Conservation (phyloP, 2,888 invertebrate genomes). For the Ophion obscuratus region DNA sequence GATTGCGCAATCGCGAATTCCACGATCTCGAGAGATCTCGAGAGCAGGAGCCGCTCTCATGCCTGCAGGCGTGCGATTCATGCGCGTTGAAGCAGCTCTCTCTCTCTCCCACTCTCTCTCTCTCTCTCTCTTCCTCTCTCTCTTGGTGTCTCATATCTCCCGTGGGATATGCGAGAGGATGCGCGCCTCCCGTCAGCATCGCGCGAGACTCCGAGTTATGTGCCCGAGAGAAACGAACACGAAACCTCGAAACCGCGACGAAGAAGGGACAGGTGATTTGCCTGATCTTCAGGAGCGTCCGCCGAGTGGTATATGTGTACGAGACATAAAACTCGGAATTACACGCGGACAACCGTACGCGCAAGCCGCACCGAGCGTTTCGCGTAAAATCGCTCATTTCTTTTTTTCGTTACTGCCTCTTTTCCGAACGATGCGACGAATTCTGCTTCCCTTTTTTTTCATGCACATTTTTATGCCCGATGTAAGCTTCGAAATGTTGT, state of each 20-base stretch:
- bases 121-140: too few relatives aligned
- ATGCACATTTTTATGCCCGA: too few relatives aligned
- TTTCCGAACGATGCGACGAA: not conserved
- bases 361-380: not conserved
- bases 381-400: not conserved
- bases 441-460: not conserved
- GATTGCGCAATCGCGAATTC: constrained; percentile 66
- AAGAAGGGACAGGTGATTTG: constrained; percentile 66
- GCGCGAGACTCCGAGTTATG: constrained; percentile 60
- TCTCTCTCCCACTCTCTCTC: not conserved
- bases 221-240: constrained; percentile 48
- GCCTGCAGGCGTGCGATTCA: constrained; percentile 6
- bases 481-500: too few relatives aligned
- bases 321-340: constrained; percentile 36
- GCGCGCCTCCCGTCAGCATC: constrained; percentile 29
- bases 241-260: constrained; percentile 45
- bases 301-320: constrained; percentile 26
- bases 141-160: too few relatives aligned
- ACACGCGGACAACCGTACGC: constrained; percentile 11
- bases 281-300: constrained; percentile 47
- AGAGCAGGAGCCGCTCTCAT: constrained; percentile 5
- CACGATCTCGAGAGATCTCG: constrained; percentile 57
- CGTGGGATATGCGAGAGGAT: constrained; percentile 41
- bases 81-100: constrained; percentile 17
- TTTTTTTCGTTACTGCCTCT: not conserved